Percentiles rank a stretch among this genome's conserved stretches.
Conservation (phyloP, 2,888 invertebrate species). For the Temnothorax rugatulus region DNA sequence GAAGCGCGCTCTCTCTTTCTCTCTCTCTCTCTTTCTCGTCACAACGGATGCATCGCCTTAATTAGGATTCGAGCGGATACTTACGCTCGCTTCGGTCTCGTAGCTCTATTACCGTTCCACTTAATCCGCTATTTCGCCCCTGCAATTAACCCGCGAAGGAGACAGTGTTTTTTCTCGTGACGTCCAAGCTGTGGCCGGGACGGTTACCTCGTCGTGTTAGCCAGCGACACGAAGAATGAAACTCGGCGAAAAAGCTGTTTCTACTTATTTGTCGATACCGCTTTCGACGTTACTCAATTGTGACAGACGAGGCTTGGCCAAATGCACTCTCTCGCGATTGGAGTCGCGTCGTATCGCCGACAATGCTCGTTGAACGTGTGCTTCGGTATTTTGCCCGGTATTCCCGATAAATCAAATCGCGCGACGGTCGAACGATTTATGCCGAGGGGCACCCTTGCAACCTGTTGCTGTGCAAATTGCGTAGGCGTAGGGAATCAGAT, state of each 20-base stretch:
- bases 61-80: conserved; percentile 39
- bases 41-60: conserved; percentile 42
- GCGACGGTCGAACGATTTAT: neutral
- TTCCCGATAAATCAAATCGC: neutral
- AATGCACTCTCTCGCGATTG: neutral
- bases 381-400: neutral
- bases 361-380: neutral
- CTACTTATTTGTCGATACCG: conserved; percentile 47
- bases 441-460: neutral
- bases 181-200: neutral
- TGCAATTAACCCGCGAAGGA: conserved; percentile 31
- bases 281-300: conserved; percentile 37
- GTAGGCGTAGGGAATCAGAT: conserved; percentile 28
- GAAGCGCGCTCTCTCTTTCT: neutral
- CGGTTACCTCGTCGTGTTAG: neutral
- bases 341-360: neutral
- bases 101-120: conserved; percentile 31
- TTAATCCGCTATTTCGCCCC: conserved; percentile 32
- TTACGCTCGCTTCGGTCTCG: conserved; percentile 20
- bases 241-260: conserved; percentile 29
- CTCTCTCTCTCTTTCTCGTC: neutral
- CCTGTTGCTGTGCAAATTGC: conserved; percentile 35
- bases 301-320: neutral
- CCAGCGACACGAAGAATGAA: conserved; percentile 5
- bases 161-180: neutral